These are phyloP conservation scores for Plagodis dolabraria DNA, from an alignment of 2,888 invertebrate genomes.

Conservation along the genomic window DNA sequence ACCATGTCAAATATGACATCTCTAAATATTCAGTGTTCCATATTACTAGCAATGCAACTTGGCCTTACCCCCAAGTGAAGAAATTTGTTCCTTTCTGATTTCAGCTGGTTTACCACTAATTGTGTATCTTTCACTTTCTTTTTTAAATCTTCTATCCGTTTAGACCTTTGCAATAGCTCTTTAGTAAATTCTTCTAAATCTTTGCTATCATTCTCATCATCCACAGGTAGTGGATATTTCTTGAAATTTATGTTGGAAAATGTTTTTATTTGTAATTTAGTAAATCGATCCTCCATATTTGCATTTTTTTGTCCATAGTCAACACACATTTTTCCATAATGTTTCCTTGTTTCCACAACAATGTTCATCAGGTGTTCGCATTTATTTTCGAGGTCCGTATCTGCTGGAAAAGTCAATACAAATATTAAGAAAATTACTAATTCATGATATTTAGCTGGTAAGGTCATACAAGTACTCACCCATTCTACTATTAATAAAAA, in stretches of 20 bases:
- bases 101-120: constrained; percentile 60
- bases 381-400: constrained; percentile 57
- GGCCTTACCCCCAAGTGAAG: background rate
- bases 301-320: constrained; percentile 67
- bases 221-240: constrained; percentile 49
- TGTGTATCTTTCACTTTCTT: constrained; percentile 57
- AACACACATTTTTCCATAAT: constrained; percentile 65
- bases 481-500: background rate
- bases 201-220: constrained; percentile 49
- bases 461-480: background rate
- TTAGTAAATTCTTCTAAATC: constrained; percentile 58
- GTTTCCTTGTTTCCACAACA: constrained; percentile 76
- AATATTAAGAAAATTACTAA: background rate
- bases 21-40: background rate
- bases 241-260: constrained; percentile 62
- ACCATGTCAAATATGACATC: no score
- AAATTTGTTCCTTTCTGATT: constrained; percentile 37
- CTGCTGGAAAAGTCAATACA: constrained; percentile 34
- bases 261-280: constrained; percentile 64
- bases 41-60: background rate
- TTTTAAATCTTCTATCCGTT: constrained; percentile 51
- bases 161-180: constrained; percentile 53
- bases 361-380: constrained; percentile 74
- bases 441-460: background rate
- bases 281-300: constrained; percentile 63